Evolutionary conservation across 2,113 vertebrate species (phyloP), one percentile per base, ranked within the genome.

Genomic region (Eolophus roseicapilla): DNA sequence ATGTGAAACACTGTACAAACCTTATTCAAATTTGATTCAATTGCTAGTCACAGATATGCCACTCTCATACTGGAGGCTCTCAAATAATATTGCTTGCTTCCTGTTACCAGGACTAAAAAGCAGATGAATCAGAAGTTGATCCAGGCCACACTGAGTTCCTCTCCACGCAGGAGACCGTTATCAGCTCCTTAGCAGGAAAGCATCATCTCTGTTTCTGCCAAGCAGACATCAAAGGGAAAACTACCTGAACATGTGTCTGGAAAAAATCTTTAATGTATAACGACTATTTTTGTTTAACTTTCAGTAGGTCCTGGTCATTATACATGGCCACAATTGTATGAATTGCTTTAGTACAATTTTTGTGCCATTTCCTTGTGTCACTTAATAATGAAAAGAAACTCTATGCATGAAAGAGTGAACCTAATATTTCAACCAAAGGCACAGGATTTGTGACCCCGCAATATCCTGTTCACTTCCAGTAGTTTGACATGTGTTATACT

Each of bases 11-110:
- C 92, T 93, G 96, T 76, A 93, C 76, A 96, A 98, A 97, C 86
- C 93, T 96, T 96, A 97, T 97, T 98, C 93, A 97, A 97, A 97
- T 94, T 90, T 94, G 91, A 97, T 95, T 97, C 94, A 96, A 93
- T 69, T 83, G 81, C 95, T 97, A 94, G 95, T 97, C 97, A 96
- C 92, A 95, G 94, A 98, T 97, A 97, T 92, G 95, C 92, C 96
- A 97, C 73, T 86, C 86, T 95, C 71, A 92, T 60, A 91, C 73
- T 91, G 55, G 24, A 96, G 84, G 92, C 79, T 88, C 88, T 96
- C 81, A 77, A 75, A 94, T 49, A 95, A 88, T 86, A 95, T 83
- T 10, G 47, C 68, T 76, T 82, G 84, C 85, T 94, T 92, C 81
- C 62, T 90, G 49, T 67, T 93, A 78, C 82, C 53, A 96, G 60